Evolutionary conservation across 30 jellyfish, hydroid and myxozoan genomes (phyloP), one percentile per base, ranked within the genome.

Genomic region (Hydra vulgaris): DNA sequence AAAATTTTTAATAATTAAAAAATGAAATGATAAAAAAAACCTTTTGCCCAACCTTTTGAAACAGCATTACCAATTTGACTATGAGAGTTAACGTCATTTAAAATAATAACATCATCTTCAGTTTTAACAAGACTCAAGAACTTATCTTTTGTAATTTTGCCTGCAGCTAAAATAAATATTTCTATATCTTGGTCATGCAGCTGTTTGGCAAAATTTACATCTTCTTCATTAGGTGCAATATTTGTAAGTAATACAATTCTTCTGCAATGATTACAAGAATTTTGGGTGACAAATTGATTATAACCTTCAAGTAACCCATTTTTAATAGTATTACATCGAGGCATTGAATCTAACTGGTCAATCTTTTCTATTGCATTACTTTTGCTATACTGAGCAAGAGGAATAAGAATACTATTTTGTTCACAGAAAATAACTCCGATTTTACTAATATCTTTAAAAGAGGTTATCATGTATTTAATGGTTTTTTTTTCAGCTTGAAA

Each of bases 361-460:
- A 88, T 82, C 17, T 23, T 69, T 7, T 23, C 21, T 0, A 80
- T 21, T 22, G 71, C 69, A 19, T 18, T 17, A 7, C 61, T 25
- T 21, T 71, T 75, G 0, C 17, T 56, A 18, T 25, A 85, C 25
- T 83, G 68, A 16, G 85, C 87, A 8, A 88, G 53, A 18, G 71
- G 70, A 71, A 86, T 27, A 26, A 88, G 16, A 16, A 69, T 23
- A 23, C 87, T 85, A 23, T 61, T 79, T 16, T 8, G 3, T 18
- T 82, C 94, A 67, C 78, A 88, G 7, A 70, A 25, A 1, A 88
- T 69, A 52, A 82, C 83, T 52, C 96, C 89, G 66, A 79, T 79
- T n/a, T 74, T 40, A 12, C 78, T 80, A 16, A 72, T 79, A 68
- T 83, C n/a, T 12, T 53, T 18, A 21, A 84, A 75, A 18, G 83